These are phyloP conservation scores for Aythya baeri DNA, from an alignment of 2,113 vertebrate genomes.

Conservation along the genomic window DNA sequence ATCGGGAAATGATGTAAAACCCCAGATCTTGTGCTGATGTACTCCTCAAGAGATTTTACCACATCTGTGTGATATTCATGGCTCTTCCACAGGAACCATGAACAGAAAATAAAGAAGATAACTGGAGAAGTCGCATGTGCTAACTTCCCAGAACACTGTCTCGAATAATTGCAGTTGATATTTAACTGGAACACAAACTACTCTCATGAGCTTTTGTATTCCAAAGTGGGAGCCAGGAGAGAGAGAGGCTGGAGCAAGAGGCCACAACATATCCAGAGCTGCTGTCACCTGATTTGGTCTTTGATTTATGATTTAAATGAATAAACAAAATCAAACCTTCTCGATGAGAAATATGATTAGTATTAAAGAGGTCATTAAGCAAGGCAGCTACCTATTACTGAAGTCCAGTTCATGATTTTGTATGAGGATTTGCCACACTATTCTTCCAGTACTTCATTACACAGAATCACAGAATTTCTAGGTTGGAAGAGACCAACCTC, in stretches of 20 bases:
- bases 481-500: too few relatives aligned
- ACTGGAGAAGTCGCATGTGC: background rate
- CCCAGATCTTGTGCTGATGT: background rate
- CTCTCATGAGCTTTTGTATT: constrained; percentile 34
- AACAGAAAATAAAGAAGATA: constrained; percentile 41
- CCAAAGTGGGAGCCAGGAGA: constrained; percentile 22
- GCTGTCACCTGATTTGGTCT: background rate
- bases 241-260: constrained; percentile 47
- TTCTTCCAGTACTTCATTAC: constrained; percentile 21
- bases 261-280: background rate
- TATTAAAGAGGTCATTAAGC: constrained; percentile 41
- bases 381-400: background rate
- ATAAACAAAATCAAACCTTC: background rate
- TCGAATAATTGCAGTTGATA: constrained; percentile 49
- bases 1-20: constrained; percentile 59
- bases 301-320: constrained; percentile 58
- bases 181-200: constrained; percentile 25
- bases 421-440: constrained; percentile 32
- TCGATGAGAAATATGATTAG: constrained; percentile 53
- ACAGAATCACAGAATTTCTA: too few relatives aligned
- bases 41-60: background rate
- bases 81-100: background rate
- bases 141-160: background rate
- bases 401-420: constrained; percentile 37
- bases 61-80: constrained; percentile 12